Percentiles rank a stretch among this genome's conserved stretches.
Conservation (phyloP, 2,797 vertebrate species). For the Pachyuromys duprasi region DNA sequence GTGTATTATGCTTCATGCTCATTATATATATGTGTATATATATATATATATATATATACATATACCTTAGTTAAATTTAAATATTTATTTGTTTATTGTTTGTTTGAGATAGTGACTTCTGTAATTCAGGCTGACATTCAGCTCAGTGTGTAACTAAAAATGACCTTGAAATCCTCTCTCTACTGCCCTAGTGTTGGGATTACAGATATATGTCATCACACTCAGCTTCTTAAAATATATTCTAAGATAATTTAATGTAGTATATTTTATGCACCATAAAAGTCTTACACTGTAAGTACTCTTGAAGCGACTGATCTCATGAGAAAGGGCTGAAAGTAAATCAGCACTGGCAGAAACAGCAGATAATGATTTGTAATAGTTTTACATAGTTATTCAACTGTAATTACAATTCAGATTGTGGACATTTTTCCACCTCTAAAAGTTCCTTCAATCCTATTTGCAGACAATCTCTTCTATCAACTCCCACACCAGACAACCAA, state of each 20-base stretch:
- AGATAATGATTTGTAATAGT: neutral
- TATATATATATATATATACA: too few relatives aligned
- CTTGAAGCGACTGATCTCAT: neutral
- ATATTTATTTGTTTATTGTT: neutral
- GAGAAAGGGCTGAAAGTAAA: neutral
- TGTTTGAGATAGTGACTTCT: neutral
- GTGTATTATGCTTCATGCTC: neutral
- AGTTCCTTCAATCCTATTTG: neutral
- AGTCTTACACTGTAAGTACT: neutral
- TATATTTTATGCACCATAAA: neutral
- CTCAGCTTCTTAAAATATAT: neutral
- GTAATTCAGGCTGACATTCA: neutral
- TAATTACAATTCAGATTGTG: neutral
- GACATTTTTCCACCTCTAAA: neutral
- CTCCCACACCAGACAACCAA: neutral
- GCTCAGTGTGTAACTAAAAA: too few relatives aligned
- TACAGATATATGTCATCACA: neutral
- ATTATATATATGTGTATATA: neutral
- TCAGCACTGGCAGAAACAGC: neutral
- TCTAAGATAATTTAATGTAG: neutral
- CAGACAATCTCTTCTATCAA: neutral
- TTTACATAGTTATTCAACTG: neutral
- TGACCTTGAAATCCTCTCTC: neutral
- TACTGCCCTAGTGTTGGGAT: neutral
- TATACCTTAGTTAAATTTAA: too few relatives aligned